These are phyloP conservation scores for Lutraria lutraria DNA, from an alignment of 2,888 invertebrate genomes.

Conservation along the genomic window DNA sequence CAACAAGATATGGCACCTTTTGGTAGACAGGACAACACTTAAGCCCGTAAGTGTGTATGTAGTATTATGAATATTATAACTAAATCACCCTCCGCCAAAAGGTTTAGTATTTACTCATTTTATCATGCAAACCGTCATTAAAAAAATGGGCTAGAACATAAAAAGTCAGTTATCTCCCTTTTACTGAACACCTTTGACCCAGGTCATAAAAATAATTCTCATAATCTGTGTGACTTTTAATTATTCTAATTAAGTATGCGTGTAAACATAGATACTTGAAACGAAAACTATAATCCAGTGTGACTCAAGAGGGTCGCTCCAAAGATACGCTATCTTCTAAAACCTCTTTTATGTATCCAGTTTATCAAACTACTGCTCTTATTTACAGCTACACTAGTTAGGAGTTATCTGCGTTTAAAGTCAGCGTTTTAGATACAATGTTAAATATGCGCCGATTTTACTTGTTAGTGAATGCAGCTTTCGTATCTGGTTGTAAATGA, in stretches of 20 bases:
- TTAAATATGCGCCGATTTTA: constrained; percentile 35
- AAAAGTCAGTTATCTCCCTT: constrained; percentile 5
- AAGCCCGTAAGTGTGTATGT: no score
- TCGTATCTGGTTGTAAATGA: constrained; percentile 31
- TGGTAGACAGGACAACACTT: no score
- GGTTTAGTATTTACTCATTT: no score
- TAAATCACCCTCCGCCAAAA: no score
- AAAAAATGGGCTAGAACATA: constrained; percentile 2
- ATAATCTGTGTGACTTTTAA: constrained; percentile 40
- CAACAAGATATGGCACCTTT: no score
- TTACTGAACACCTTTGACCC: constrained; percentile 40
- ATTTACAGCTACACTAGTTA: constrained; percentile 47
- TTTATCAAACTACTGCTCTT: constrained; percentile 56
- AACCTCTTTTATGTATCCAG: constrained; percentile 57
- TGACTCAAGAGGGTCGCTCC: constrained; percentile 42
- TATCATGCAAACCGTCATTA: background rate
- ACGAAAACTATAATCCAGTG: constrained; percentile 49
- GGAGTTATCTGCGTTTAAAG: constrained; percentile 42
- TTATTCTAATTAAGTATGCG: constrained; percentile 45
- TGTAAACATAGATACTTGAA: constrained; percentile 37
- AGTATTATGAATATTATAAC: no score
- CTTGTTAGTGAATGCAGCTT: constrained; percentile 22
- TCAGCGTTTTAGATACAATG: constrained; percentile 48
- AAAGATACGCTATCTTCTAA: constrained; percentile 47
- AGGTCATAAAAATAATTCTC: constrained; percentile 27